Conservation (phyloP, 2,888 invertebrate genomes). For the Rhamphomyia laevipes region DNA sequence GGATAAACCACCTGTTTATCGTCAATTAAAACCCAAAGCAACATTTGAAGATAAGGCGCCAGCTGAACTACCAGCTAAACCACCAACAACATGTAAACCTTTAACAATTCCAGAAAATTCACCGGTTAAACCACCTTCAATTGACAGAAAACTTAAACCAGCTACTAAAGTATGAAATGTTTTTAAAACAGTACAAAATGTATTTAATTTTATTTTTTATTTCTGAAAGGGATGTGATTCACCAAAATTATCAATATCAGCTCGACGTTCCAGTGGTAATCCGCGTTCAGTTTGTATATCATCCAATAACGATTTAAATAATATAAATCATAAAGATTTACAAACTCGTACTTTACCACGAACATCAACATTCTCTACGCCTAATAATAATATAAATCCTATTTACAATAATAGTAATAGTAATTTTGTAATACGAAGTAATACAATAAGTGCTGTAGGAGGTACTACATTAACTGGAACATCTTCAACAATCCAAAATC, state of each 20-base stretch:
- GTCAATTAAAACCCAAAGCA: constrained; percentile 60
- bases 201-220: too few relatives aligned
- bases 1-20: constrained; percentile 57
- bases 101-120: constrained; percentile 14
- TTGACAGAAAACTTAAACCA: constrained; percentile 51
- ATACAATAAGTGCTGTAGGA: constrained; percentile 43
- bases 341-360: constrained; percentile 34
- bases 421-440: constrained; percentile 31
- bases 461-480: constrained; percentile 28
- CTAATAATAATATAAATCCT: neutral
- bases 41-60: constrained; percentile 29
- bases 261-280: constrained; percentile 26
- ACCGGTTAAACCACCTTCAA: constrained; percentile 40
- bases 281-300: constrained; percentile 30
- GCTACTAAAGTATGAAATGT: too few relatives aligned
- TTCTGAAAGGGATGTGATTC: neutral
- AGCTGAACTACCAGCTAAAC: constrained; percentile 30
- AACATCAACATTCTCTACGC: constrained; percentile 11
- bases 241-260: constrained; percentile 8
- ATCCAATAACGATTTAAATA: constrained; percentile 18
- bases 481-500: constrained; percentile 15
- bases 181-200: too few relatives aligned
- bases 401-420: too few relatives aligned
- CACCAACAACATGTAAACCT: constrained; percentile 17
- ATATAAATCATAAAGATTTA: constrained; percentile 15